Evolutionary conservation across 2,113 vertebrate genomes (phyloP).

Genomic region (Dendropsophus ebraccatus): DNA sequence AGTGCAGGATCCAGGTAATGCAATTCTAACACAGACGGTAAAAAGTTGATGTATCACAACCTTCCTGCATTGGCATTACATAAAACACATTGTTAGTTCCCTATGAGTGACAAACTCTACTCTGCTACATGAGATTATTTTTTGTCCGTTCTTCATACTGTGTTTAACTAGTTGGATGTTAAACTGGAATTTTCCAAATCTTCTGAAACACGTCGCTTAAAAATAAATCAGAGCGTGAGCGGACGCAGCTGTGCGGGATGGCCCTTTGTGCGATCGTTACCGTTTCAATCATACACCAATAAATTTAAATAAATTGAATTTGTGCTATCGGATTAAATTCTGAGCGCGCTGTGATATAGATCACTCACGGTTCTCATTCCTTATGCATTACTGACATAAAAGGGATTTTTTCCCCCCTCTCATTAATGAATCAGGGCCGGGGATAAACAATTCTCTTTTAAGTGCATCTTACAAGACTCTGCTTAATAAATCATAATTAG

Average conservation of each 20-base stretch:
- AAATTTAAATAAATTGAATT: slow-evolving; percentile 45
- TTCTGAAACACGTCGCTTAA: not conserved
- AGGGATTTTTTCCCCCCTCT: not conserved
- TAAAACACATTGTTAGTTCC: not conserved
- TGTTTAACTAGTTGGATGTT: not conserved
- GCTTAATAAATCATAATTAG: slow-evolving; percentile 25
- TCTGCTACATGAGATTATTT: not conserved
- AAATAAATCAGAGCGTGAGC: slow-evolving; percentile 16
- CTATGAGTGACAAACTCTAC: not conserved
- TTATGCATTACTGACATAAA: slow-evolving; percentile 20
- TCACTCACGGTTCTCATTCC: slow-evolving; percentile 16
- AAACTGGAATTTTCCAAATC: not conserved
- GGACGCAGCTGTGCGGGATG: not conserved
- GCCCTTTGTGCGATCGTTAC: slow-evolving; percentile 20
- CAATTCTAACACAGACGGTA: too few relatives aligned
- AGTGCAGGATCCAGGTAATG: too few relatives aligned
- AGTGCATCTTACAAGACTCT: not conserved
- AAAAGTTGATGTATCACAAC: not conserved
- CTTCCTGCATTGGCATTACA: not conserved
- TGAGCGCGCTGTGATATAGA: slow-evolving; percentile 38
- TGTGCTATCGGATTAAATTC: slow-evolving; percentile 32
- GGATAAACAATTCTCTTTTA: slow-evolving; percentile 32
- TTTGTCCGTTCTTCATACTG: not conserved
- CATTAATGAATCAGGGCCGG: slow-evolving; percentile 6
- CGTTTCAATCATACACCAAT: slow-evolving; percentile 39